Base-by-base conservation (phyloP, 2,888 invertebrate species). In the Tortricodes alternella region DNA sequence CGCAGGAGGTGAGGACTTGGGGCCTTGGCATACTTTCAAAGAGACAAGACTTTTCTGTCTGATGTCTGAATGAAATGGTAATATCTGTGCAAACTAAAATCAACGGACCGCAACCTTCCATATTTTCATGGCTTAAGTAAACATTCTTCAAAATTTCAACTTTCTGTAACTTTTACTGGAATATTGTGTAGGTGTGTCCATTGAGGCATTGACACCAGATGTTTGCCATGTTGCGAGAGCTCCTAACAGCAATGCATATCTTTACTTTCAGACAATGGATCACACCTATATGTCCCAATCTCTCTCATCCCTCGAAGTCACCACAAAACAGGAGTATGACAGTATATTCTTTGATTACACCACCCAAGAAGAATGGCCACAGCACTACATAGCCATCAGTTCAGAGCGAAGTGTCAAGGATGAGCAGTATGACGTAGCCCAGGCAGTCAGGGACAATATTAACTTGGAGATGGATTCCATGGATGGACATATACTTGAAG, bases 261-360 rank as follows among this genome's bases (percentile, higher is more conserved):
- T n/a, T 32, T 32, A 15, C 8, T 29, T 11, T 0, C 75, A 87
- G 86, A 77, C 62, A 0, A 60, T 83, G 60, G 89, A 89, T 51
- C 89, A 89, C 67, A 81, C 86, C 1, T 89, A 89, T 65, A 80
- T 89, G 73, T 84, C 88, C 0, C 87, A 87, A 43, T 84, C 89
- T 0, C 73, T 89, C 0, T 89, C 89, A 0, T 66, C 73, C 0
- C 68, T 89, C 0, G 83, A 79, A 2, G 63, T 73, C 2, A 66
- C 64, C 0, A 70, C 74, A 0, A 89, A 88, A 44, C n/a, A 50
- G 0, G 81, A 84, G 6, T 89, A 86, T 7, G 89, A 89, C 58
- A 82, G 80, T 52, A 84, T 89, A 32, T 87, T 76, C 61, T 78
- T 87, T 1, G 85, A 89, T 53, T 86, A 78, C 62, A 70, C 70